Conservation (phyloP, 1,140 invertebrate species). For the Heliconius melpomene region DNA sequence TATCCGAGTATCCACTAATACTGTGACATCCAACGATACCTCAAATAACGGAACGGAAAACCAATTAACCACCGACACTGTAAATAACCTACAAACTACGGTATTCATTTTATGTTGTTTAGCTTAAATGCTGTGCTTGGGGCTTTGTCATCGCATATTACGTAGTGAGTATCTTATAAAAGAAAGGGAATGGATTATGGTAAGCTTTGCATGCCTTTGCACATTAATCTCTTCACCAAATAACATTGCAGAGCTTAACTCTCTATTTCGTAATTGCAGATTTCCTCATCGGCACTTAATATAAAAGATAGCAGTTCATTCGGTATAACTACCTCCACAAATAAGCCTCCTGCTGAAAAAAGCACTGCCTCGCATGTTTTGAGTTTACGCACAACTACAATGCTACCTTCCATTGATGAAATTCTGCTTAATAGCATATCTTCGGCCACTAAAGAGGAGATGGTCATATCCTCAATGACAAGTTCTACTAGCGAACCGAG, state of each 20-base stretch:
- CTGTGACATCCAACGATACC: conserved; percentile 74
- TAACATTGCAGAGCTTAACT: conserved; percentile 70
- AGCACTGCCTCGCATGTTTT: conserved; percentile 81
- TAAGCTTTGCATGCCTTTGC: conserved; percentile 66
- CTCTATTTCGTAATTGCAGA: conserved; percentile 79
- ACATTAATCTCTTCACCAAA: conserved; percentile 53
- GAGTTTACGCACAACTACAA: conserved; percentile 81
- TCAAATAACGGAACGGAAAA: conserved; percentile 78
- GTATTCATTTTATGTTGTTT: conserved; percentile 79
- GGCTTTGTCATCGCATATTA: conserved; percentile 51
- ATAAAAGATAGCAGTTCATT: conserved; percentile 77
- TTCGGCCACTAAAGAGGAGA: conserved; percentile 79
- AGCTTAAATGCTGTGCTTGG: conserved; percentile 71
- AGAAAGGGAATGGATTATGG: conserved; percentile 44
- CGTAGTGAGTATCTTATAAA: conserved; percentile 43
- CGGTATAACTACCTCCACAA: conserved; percentile 73
- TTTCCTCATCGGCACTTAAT: conserved; percentile 76
- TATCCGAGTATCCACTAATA: conserved; percentile 80
- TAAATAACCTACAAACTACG: conserved; percentile 80
- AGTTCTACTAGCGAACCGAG: conserved; percentile 78
- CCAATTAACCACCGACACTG: conserved; percentile 78
- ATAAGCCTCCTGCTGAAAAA: conserved; percentile 74
- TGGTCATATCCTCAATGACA: conserved; percentile 77
- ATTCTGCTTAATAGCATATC: conserved; percentile 81
- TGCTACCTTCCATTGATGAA: conserved; percentile 80